These are phyloP conservation scores for Intellagama lesueurii DNA, from an alignment of 2,797 vertebrate species.

Conservation along the genomic window DNA sequence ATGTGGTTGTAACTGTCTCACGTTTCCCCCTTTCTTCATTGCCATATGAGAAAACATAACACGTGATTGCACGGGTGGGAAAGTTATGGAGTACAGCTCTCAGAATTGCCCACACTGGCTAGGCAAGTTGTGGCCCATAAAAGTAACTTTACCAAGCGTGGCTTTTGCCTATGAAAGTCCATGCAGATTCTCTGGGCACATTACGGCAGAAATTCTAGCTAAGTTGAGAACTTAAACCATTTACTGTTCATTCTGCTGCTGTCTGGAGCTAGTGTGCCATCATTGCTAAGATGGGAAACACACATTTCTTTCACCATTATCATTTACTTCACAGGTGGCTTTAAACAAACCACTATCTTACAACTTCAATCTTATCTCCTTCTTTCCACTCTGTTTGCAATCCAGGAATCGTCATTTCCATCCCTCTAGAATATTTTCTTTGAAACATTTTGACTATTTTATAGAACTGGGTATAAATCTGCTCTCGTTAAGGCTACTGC, in stretches of 20 bases:
- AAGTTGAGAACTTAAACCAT: not conserved
- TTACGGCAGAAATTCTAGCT: too few relatives aligned
- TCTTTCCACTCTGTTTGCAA: not conserved
- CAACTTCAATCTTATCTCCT: not conserved
- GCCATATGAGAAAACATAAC: not conserved
- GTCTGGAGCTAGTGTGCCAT: not conserved
- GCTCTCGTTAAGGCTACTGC: not conserved
- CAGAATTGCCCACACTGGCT: too few relatives aligned
- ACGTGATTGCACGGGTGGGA: too few relatives aligned
- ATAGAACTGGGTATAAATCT: not conserved
- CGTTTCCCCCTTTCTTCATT: not conserved
- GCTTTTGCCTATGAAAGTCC: too few relatives aligned
- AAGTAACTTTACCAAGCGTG: too few relatives aligned
- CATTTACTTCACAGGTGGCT: not conserved
- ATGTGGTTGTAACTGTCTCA: not conserved
- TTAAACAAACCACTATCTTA: not conserved
- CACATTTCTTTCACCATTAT: not conserved
- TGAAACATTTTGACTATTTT: not conserved
- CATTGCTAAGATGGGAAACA: not conserved
- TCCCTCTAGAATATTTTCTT: not conserved
- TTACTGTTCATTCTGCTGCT: not conserved
- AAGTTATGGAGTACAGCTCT: too few relatives aligned
- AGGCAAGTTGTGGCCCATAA: too few relatives aligned
- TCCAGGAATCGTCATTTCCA: not conserved
- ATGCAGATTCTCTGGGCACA: too few relatives aligned